phyloP scores from a whole-genome alignment of 2,113 vertebrate species.

The Syrrhaptes paradoxus region DNA sequence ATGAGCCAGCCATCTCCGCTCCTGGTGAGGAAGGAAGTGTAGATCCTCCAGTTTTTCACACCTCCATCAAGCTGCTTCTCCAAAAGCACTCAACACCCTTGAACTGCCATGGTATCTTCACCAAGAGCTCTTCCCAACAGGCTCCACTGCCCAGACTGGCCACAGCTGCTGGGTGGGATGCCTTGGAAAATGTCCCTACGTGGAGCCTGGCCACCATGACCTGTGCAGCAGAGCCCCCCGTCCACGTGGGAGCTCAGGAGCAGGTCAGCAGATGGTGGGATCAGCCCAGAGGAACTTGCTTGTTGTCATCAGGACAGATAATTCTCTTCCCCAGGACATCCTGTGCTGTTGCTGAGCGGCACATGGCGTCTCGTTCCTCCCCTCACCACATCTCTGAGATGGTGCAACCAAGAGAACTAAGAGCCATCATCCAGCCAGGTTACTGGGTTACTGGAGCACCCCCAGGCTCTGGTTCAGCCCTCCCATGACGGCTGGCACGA shows the following conservation, averaged over 20 bases:
- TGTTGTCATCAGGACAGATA: background rate
- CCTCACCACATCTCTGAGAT: background rate
- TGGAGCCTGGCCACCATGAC: background rate
- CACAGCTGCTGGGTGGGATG: background rate
- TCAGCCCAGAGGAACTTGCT: background rate
- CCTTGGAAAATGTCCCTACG: background rate
- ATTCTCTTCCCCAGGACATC: background rate
- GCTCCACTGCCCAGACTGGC: background rate
- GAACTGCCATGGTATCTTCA: background rate
- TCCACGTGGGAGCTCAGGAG: background rate
- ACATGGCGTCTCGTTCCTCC: background rate
- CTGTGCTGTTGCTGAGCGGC: accelerated
- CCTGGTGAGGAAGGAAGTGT: background rate
- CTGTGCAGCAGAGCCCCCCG: accelerated
- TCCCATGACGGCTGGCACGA: background rate
- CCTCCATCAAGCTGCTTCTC: background rate
- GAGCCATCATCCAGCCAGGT: background rate
- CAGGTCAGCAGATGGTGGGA: background rate
- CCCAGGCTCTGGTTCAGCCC: background rate
- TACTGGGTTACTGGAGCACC: background rate
- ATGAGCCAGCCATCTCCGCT: background rate
- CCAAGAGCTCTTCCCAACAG: background rate
- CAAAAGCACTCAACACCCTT: background rate
- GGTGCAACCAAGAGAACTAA: background rate
- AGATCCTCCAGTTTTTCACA: background rate